Base-by-base conservation (phyloP, 2,888 invertebrate species). In the Agriopis marginaria region DNA sequence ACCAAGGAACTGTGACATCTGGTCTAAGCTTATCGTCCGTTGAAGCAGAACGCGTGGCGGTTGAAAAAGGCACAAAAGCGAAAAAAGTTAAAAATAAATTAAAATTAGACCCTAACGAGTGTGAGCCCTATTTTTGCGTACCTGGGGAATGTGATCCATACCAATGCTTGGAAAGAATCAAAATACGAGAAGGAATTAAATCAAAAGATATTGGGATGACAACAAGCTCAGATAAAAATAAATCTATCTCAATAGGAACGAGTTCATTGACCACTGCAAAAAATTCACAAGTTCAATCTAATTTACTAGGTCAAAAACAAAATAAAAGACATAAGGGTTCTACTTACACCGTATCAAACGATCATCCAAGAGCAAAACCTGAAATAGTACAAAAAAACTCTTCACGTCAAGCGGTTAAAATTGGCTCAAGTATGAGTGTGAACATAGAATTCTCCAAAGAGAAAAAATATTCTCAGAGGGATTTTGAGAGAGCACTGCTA, bases 71-170 rank as follows among this genome's bases (percentile, higher is more conserved):
- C 45, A 67, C 60, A 55, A 51, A 64, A 64, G 14, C n/a, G 9
- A 71, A 64, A 67, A 63, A 50, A 17, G 53, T 68, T n/a, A 69
- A 62, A 53, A 69, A 65, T 7, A 63, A 54, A 53, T 63, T 69
- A 49, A 68, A 63, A 58, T 61, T 77, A 42, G 54, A 78, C n/a
- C 77, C 83, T 7, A 78, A 79, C 70, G 82, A 82, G 72, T 85
- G 83, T 72, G 83, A 85, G 65, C 81, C 81, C 45, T 81, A 78
- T 44, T 64, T 82, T 45, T 85, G 85, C 73, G 54, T 77, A 60
- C 82, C 83, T 50, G 78, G 76, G 50, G 66, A 79, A 65, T 86
- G 86, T 69, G 72, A 85, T 73, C 81, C 86, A 23, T 75, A 82
- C 66, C 59, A 75, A 63, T 86, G 84, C 62, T 77, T 77, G 63